Conservation (phyloP, 2,113 vertebrate species). For the Hypomesus transpacificus region DNA sequence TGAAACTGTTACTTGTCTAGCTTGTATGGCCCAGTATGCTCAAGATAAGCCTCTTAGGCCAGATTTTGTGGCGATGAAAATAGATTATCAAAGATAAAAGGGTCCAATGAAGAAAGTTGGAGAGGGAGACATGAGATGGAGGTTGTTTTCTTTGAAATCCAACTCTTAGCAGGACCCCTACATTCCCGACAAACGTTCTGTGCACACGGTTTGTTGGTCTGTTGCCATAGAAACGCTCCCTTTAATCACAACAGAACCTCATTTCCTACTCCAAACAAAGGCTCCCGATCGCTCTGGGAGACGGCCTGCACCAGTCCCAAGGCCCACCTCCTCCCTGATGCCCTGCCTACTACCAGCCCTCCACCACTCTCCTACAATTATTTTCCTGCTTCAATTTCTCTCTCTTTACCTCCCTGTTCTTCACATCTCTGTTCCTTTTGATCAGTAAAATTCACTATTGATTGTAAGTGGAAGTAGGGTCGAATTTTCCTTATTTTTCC, state of each 20-base stretch:
- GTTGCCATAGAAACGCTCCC: conserved; percentile 72
- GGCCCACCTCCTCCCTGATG: conserved; percentile 45
- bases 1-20: conserved; percentile 38
- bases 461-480: no score
- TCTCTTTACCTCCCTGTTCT: conserved; percentile 7
- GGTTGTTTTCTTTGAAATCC: conserved; percentile 72
- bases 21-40: conserved; percentile 41
- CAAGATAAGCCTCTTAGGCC: conserved; percentile 41
- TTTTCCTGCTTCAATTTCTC: conserved; percentile 11
- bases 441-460: no score
- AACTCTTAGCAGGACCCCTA: conserved; percentile 64
- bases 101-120: conserved; percentile 39
- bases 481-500: background rate
- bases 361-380: conserved; percentile 35
- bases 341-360: conserved; percentile 39
- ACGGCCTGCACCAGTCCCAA: conserved; percentile 55
- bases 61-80: conserved; percentile 54
- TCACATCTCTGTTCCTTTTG: background rate
- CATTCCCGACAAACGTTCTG: conserved; percentile 53
- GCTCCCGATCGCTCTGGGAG: conserved; percentile 62
- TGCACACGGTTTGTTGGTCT: conserved; percentile 64
- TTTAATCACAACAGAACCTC: conserved; percentile 73
- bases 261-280: conserved; percentile 72
- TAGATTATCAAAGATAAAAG: conserved; percentile 63
- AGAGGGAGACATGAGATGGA: conserved; percentile 48